A percentile compares a stretch with the other conserved stretches of the same genome.
Conservation (phyloP, 2,113 vertebrate species). For the Neogale vison region DNA sequence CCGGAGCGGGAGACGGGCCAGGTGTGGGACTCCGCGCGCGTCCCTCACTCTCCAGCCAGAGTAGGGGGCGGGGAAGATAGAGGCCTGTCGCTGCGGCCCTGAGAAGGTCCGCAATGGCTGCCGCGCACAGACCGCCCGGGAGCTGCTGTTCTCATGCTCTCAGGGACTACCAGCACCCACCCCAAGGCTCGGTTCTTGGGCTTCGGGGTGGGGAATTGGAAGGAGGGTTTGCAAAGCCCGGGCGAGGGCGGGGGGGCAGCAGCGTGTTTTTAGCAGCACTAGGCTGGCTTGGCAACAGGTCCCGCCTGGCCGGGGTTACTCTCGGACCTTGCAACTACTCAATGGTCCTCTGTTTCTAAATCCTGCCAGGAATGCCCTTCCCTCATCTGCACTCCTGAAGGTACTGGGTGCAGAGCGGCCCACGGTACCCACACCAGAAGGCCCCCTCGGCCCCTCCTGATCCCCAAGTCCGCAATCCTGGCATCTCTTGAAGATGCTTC, state of each 20-base stretch:
- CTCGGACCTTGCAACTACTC: conserved; percentile 30
- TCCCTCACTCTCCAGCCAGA: background rate
- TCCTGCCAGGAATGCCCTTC: background rate
- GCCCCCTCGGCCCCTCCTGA: background rate
- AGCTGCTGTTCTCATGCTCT: conserved; percentile 14
- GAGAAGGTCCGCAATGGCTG: background rate
- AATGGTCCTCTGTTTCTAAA: background rate
- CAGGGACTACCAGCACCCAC: background rate
- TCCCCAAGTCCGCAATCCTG: background rate
- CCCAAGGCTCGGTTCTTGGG: background rate
- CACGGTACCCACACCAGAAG: background rate
- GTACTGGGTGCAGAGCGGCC: background rate
- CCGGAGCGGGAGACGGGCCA: background rate
- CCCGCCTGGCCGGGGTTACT: conserved; percentile 53
- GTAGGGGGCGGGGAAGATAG: background rate
- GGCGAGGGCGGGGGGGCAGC: background rate
- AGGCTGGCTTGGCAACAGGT: conserved; percentile 30
- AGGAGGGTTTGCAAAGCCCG: background rate
- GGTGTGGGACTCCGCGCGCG: background rate
- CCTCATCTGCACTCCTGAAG: background rate
- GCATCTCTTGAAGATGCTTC: background rate
- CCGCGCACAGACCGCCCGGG: background rate
- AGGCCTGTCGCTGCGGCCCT: background rate
- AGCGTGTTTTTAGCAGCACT: background rate
- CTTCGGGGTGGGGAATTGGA: background rate